Percentiles rank a stretch among this genome's conserved stretches.
These are phyloP conservation scores for Macroglossus sobrinus DNA, from an alignment of 2,113 vertebrate genomes.

Conservation along the genomic window DNA sequence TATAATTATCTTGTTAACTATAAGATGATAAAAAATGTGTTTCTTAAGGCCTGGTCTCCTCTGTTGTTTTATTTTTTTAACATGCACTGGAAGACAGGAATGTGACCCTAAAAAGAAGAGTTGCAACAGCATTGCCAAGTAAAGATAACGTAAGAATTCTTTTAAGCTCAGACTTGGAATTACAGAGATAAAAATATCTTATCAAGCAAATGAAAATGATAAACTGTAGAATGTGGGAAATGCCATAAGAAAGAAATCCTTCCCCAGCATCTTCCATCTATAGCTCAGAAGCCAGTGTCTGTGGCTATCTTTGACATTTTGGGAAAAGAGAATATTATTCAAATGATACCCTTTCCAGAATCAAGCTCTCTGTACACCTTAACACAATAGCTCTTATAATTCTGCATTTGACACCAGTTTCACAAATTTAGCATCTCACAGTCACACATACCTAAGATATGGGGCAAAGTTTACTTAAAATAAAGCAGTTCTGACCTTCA, in stretches of 20 bases:
- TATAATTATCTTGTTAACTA: background rate
- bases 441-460: background rate
- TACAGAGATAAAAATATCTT: constrained; percentile 3
- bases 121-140: background rate
- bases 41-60: background rate
- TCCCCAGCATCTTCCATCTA: background rate
- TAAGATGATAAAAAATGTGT: background rate
- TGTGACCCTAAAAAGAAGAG: background rate
- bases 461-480: background rate
- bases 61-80: background rate
- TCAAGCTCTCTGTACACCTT: background rate
- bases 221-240: constrained; percentile 3
- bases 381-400: background rate
- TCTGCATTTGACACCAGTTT: background rate
- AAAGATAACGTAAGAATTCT: background rate
- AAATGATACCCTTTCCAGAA: background rate
- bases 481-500: background rate
- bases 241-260: background rate
- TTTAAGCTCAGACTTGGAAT: background rate
- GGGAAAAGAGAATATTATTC: background rate
- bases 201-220: background rate
- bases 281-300: background rate
- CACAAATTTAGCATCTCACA: background rate
- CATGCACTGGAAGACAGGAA: background rate
- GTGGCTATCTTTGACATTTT: background rate